Conservation (phyloP, 53 echinoderm and acorn worm species). For the Temnopleurus reevesii region DNA sequence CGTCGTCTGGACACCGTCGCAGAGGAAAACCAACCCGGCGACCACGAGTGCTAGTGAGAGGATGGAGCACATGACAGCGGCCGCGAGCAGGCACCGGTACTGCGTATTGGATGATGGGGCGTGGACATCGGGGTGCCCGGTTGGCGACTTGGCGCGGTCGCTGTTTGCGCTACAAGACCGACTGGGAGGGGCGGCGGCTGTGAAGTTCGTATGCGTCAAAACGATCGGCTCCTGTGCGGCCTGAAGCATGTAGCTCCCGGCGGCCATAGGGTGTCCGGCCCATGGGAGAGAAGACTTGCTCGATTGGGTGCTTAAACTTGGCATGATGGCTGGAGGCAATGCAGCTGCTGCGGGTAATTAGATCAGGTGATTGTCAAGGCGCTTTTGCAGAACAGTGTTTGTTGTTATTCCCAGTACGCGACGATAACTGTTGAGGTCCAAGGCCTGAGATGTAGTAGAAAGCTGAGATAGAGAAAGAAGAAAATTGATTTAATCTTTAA, state of each 20-base stretch:
- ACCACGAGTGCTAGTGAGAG: background rate
- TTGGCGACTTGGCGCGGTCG: background rate
- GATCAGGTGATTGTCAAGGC: background rate
- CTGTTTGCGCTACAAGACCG: constrained; percentile 1
- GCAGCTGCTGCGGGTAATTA: background rate
- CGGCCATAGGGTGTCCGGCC: constrained; percentile 15
- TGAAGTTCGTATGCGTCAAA: constrained; percentile 14
- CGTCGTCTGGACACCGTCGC: background rate
- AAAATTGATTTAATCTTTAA: background rate
- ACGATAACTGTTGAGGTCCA: too few species aligned
- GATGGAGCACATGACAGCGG: background rate
- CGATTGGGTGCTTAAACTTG: constrained; percentile 24
- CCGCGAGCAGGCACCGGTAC: background rate
- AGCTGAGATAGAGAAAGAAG: background rate
- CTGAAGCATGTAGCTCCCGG: constrained; percentile 46
- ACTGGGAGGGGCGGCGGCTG: background rate
- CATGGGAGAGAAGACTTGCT: constrained; percentile 5
- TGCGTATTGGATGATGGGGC: too few species aligned
- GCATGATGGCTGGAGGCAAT: constrained; percentile 14
- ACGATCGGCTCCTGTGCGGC: constrained; percentile 24
- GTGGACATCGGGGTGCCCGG: background rate
- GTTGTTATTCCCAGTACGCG: background rate
- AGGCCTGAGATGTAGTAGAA: background rate
- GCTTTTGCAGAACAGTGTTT: background rate
- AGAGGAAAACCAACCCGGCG: constrained; percentile 11